Evolutionary conservation across 2,888 invertebrate genomes (phyloP), one percentile per base, ranked within the genome.

Genomic region (Alloscopus bannaensis): DNA sequence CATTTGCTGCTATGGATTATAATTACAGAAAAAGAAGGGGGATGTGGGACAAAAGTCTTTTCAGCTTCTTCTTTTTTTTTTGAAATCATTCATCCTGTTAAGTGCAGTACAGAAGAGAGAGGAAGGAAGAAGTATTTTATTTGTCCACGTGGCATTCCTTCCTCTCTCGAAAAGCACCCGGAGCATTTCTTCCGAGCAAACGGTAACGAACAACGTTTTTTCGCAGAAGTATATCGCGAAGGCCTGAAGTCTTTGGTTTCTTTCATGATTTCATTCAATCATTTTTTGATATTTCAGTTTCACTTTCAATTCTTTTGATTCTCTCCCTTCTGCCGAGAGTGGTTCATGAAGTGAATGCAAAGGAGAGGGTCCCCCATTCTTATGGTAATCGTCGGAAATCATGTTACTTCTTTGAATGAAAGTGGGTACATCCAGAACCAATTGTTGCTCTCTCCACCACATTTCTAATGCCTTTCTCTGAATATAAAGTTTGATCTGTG

Each of bases 311-410:
- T 20, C 45, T 73, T 64, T 50, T 36, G n/a, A 31, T n/a, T 40
- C 47, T 24, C 40, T 8, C 45, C 60, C 6, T 28, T 28, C 45
- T 64, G 20, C 28, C 57, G n/a, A n/a, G n/a, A n/a, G n/a, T n/a
- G n/a, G n/a, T n/a, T n/a, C n/a, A n/a, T n/a, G n/a, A n/a, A n/a
- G n/a, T n/a, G n/a, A n/a, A n/a, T n/a, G n/a, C n/a, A 57, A 57
- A 50, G 50, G 28, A 66, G 31, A 26, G 68, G 59, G 68, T 69
- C 69, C 13, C 47, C 18, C 62, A 64, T 77, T 77, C 50, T 77
- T 69, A 77, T 77, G 77, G 77, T 69, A 77, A 77, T 77, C 40
- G 68, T n/a, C n/a, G 36, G 68, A 75, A 75, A 45, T 45, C 45
- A 45, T 4, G 8, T 45, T 3, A 18, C 45, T 45, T 45, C 45